phyloP scores from a whole-genome alignment of 2,797 vertebrate genomes.

The Muscicapa comitata region DNA sequence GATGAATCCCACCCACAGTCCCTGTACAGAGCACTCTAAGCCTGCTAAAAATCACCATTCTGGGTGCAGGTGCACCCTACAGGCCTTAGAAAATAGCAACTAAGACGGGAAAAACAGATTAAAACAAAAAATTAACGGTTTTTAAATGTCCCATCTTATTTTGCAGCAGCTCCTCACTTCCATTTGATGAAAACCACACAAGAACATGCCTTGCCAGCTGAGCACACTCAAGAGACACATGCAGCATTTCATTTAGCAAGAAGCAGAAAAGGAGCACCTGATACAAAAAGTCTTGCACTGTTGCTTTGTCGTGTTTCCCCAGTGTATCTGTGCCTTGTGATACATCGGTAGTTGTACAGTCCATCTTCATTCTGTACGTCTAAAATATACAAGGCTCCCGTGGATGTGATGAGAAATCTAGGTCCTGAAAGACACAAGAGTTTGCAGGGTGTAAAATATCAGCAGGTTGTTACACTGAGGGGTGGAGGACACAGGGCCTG shows the following conservation, averaged over 20 bases:
- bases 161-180: not conserved
- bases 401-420: constrained; percentile 99
- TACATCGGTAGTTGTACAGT: constrained; percentile 97
- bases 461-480: not conserved
- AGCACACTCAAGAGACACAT: not conserved
- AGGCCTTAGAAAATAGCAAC: not conserved
- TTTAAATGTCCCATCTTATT: not conserved
- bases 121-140: not conserved
- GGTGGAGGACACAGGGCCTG: not conserved
- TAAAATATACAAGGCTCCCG: constrained; percentile 99
- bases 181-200: not conserved
- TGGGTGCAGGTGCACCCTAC: not conserved
- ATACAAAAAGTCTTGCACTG: constrained; percentile 96
- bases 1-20: not conserved
- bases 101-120: not conserved
- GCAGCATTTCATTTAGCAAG: not conserved
- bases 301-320: constrained; percentile 98
- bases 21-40: not conserved
- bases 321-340: constrained; percentile 96
- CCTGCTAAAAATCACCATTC: not conserved
- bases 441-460: not conserved
- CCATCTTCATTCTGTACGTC: constrained; percentile 98
- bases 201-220: not conserved
- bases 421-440: constrained; percentile 84
- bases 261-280: constrained; percentile 76